Evolutionary conservation across 2,113 vertebrate genomes (phyloP).

Genomic region (Gambusia holbrooki): DNA sequence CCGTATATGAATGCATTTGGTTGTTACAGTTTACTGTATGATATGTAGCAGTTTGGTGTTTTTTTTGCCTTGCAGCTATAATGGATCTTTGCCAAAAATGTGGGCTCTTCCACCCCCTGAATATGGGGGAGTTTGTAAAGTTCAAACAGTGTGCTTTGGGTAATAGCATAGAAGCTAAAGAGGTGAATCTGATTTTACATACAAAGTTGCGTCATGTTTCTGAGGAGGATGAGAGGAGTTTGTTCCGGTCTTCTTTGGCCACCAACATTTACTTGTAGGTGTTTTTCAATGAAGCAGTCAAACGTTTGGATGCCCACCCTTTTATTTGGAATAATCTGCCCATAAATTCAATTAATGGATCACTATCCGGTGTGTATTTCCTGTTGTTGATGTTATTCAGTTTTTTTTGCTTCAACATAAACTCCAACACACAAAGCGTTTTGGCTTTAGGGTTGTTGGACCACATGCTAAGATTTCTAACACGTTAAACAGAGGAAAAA

Average conservation of each 20-base stretch:
- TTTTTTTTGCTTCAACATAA: neutral
- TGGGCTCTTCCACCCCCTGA: constrained; percentile 23
- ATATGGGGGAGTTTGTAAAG: constrained; percentile 29
- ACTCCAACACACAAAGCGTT: neutral
- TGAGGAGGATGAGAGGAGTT: constrained; percentile 15
- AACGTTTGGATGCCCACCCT: neutral
- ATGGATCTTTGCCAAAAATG: constrained; percentile 50
- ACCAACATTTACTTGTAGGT: constrained; percentile 2
- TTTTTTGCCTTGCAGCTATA: constrained; percentile 46
- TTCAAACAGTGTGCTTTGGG: constrained; percentile 46
- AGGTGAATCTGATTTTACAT: constrained; percentile 28
- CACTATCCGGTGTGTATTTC: neutral
- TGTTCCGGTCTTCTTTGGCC: constrained; percentile 6
- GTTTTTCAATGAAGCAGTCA: neutral
- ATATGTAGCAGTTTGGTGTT: constrained; percentile 9
- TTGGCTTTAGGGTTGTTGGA: constrained; percentile 3
- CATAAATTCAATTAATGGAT: neutral
- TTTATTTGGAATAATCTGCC: neutral
- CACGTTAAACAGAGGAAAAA: neutral
- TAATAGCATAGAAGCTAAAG: constrained; percentile 39
- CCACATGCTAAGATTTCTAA: neutral
- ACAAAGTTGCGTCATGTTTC: constrained; percentile 32
- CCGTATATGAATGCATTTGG: neutral
- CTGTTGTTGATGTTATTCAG: neutral
- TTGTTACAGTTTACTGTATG: neutral